Evolutionary conservation across 2,888 invertebrate genomes (phyloP).

Genomic region (Strigamia transsilvanica): DNA sequence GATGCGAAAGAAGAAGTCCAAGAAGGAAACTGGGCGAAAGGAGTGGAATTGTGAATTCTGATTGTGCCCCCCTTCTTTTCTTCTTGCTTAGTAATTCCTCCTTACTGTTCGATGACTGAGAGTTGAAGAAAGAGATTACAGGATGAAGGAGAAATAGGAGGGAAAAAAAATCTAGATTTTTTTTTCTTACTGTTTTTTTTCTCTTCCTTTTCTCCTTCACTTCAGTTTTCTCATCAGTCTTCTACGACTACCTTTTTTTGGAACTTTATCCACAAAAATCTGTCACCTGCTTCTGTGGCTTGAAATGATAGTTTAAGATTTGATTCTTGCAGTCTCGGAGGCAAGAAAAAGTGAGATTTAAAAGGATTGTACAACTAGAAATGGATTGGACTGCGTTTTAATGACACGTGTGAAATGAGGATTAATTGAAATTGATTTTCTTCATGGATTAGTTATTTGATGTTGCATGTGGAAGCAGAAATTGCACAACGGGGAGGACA

Average conservation of each 20-base stretch:
- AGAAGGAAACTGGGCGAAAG: constrained; percentile 40
- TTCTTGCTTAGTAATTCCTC: constrained; percentile 45
- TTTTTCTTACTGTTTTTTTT: background rate
- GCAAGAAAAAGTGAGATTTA: background rate
- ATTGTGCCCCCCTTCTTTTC: constrained; percentile 37
- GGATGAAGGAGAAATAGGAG: background rate
- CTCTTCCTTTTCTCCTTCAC: background rate
- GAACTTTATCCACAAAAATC: constrained; percentile 32
- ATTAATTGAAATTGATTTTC: constrained; percentile 45
- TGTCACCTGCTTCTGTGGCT: constrained; percentile 20
- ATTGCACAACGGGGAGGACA: background rate
- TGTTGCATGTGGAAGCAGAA: constrained; percentile 32
- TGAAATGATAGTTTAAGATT: constrained; percentile 31
- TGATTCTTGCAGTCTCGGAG: background rate
- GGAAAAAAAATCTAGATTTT: background rate
- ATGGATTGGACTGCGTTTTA: background rate
- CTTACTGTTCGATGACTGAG: constrained; percentile 45
- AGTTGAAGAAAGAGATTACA: constrained; percentile 45
- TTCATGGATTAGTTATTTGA: constrained; percentile 36
- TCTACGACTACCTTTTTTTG: background rate
- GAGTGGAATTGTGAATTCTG: constrained; percentile 45
- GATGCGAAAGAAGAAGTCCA: constrained; percentile 47
- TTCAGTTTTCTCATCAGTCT: constrained; percentile 47
- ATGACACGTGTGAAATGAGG: constrained; percentile 24
- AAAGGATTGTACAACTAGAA: background rate